A percentile compares a stretch with the other conserved stretches of the same genome.
Conservation (phyloP, 2,888 invertebrate species). For the Melipona beecheii region DNA sequence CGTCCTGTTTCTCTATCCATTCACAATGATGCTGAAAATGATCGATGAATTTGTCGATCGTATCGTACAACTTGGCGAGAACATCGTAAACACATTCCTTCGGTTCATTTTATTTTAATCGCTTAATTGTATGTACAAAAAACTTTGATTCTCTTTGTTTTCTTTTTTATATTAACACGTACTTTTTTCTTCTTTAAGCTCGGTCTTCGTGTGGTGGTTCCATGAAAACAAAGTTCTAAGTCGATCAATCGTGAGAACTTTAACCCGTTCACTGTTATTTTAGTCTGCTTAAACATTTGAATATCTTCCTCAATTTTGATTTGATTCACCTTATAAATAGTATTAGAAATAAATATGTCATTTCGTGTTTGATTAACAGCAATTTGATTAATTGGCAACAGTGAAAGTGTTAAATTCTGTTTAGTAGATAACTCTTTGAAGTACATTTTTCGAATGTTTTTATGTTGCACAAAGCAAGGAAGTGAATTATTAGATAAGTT, state of each 20-base stretch:
- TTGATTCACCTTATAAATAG: background rate
- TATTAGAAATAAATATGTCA: background rate
- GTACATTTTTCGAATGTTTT: slow-evolving; percentile 7
- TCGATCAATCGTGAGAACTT: slow-evolving; percentile 18
- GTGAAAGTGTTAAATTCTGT: slow-evolving; percentile 34
- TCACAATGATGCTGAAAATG: slow-evolving; percentile 27
- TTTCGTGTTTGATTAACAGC: background rate
- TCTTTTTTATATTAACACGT: slow-evolving; percentile 32
- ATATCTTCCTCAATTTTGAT: slow-evolving; percentile 1
- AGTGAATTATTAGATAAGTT: background rate
- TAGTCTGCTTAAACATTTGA: background rate
- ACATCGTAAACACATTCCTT: slow-evolving; percentile 48
- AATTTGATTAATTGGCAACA: slow-evolving; percentile 32
- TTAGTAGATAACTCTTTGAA: slow-evolving; percentile 40
- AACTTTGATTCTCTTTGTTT: slow-evolving; percentile 64
- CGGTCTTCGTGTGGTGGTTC: slow-evolving; percentile 30
- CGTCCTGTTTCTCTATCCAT: slow-evolving; percentile 17
- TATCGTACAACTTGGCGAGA: slow-evolving; percentile 29
- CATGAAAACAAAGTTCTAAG: slow-evolving; percentile 25
- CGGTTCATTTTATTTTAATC: slow-evolving; percentile 34
- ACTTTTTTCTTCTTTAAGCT: slow-evolving; percentile 38
- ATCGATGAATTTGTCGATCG: slow-evolving; percentile 23
- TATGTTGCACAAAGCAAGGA: background rate
- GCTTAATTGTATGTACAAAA: slow-evolving; percentile 71
- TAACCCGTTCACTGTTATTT: slow-evolving; percentile 28